Evolutionary conservation across 64 coral and sea anemone genomes (phyloP).

Genomic region (Anthopleura sola): DNA sequence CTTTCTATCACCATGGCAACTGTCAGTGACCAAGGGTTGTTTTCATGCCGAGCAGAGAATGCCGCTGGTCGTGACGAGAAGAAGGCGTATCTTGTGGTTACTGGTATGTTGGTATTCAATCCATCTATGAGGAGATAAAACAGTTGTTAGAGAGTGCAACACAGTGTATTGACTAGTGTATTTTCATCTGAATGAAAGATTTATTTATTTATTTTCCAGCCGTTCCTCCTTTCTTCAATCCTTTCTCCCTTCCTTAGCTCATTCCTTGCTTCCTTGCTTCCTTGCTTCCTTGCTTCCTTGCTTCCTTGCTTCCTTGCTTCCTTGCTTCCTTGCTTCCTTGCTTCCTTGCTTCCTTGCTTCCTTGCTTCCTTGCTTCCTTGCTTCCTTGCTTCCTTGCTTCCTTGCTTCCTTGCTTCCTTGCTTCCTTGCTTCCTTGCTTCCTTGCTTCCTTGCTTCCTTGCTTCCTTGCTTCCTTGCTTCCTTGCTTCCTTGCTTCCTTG

Average conservation of each 20-base stretch:
- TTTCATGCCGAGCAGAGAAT: slow-evolving; percentile 55
- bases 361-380: not conserved
- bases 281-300: not conserved
- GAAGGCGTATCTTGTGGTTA: slow-evolving; percentile 45
- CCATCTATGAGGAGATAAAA: not conserved
- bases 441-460: not conserved
- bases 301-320: not conserved
- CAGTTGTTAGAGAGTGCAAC: no score
- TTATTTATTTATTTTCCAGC: not conserved
- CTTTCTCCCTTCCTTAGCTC: not conserved
- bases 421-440: not conserved
- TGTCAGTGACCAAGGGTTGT: slow-evolving; percentile 48
- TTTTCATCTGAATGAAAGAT: no score
- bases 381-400: not conserved
- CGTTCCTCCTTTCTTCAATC: no score
- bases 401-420: no score
- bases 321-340: not conserved
- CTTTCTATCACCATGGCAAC: slow-evolving; percentile 36
- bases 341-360: not conserved
- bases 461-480: not conserved
- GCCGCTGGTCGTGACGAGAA: slow-evolving; percentile 43
- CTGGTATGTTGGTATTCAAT: slow-evolving; percentile 33
- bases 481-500: not conserved
- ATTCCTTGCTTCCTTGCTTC: no score
- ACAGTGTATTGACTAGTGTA: no score